These are phyloP conservation scores for Lasiommata megera DNA, from an alignment of 2,888 invertebrate genomes.

Conservation along the genomic window DNA sequence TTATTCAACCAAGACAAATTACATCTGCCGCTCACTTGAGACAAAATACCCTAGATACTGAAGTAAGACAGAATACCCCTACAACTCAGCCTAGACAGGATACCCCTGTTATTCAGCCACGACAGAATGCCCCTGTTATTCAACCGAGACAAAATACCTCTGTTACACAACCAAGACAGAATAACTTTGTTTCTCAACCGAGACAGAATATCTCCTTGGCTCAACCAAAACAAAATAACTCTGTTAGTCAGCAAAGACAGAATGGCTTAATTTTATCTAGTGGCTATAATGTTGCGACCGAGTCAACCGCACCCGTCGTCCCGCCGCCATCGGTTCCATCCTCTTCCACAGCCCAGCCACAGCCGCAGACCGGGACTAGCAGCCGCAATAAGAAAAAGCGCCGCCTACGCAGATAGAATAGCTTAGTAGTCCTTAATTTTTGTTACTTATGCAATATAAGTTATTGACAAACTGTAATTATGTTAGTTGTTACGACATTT, in stretches of 20 bases:
- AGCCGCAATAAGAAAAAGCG: slow-evolving; percentile 63
- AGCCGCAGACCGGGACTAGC: slow-evolving; percentile 37
- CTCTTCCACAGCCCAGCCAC: slow-evolving; percentile 22
- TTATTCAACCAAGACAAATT: neutral
- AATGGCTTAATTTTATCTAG: slow-evolving; percentile 34
- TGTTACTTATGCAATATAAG: slow-evolving; percentile 25
- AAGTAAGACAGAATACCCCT: neutral
- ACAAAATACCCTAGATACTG: neutral
- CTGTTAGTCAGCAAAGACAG: slow-evolving; percentile 28
- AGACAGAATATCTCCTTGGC: neutral
- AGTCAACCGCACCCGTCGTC: slow-evolving; percentile 28
- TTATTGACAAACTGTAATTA: slow-evolving; percentile 31
- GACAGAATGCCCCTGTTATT: neutral
- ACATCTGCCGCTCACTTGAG: neutral
- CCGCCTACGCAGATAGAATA: slow-evolving; percentile 69
- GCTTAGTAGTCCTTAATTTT: slow-evolving; percentile 18
- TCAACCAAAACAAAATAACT: neutral
- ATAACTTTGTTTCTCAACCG: neutral
- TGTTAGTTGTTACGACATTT: slow-evolving; percentile 45
- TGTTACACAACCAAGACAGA: neutral
- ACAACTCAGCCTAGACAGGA: neutral
- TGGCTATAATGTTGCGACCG: slow-evolving; percentile 12
- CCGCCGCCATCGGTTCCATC: slow-evolving; percentile 4
- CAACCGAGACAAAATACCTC: neutral
- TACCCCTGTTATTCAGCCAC: neutral